Evolutionary conservation across 2,888 invertebrate species (phyloP), one percentile per base, ranked within the genome.

Genomic region (Leucoptera coffeella): DNA sequence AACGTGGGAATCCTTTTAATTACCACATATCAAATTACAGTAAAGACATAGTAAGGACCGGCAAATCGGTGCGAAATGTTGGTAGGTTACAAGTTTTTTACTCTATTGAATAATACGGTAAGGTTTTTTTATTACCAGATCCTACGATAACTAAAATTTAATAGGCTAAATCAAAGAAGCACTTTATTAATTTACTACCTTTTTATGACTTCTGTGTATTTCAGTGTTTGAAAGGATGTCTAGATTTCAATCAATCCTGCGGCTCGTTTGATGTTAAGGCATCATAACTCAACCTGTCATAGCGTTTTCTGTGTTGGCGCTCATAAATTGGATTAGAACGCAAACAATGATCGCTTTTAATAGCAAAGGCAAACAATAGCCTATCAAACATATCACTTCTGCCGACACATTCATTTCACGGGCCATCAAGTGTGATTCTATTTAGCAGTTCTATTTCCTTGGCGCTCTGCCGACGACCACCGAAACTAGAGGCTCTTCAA

Each of bases 1-100:
- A n/a, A 54, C 62, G 62, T 67, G 64, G 58, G 65, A 67, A 64
- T 47, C 46, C 51, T 50, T 48, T 52, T 53, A 49, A 51, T 48
- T 41, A 38, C 43, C 41, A 42, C 45, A 43, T 37, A 53, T 52
- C 21, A 23, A 15, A 28, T 19, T 20, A n/a, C n/a, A n/a, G n/a
- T n/a, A n/a, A n/a, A n/a, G n/a, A n/a, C n/a, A n/a, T n/a, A n/a
- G n/a, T n/a, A n/a, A n/a, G n/a, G n/a, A n/a, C n/a, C n/a, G n/a
- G n/a, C n/a, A n/a, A n/a, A n/a, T n/a, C n/a, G n/a, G n/a, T n/a
- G n/a, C n/a, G n/a, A n/a, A n/a, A n/a, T n/a, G n/a, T n/a, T n/a
- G n/a, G n/a, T 15, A 22, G 22, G 25, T 27, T 30, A 23, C 19
- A 8, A 7, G 15, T 15, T 15, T 14, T 20, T 15, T 25, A n/a